These are phyloP conservation scores for Axea sp. DNA, from an alignment of 2,888 invertebrate species.

Conservation along the genomic window DNA sequence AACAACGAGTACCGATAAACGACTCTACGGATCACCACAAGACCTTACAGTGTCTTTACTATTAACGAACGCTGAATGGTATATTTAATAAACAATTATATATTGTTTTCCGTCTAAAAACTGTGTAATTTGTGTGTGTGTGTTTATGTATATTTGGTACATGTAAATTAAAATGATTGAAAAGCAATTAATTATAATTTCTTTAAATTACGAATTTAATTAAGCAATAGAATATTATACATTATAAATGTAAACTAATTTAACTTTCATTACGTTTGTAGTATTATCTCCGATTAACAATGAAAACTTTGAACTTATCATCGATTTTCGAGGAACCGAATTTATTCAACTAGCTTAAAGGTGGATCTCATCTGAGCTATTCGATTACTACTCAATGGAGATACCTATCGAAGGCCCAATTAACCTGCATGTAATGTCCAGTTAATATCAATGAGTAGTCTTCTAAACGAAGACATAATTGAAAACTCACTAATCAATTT, in stretches of 20 bases:
- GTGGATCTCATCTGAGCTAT: constrained; percentile 11
- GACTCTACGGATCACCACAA: constrained; percentile 7
- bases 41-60: constrained; percentile 9
- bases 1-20: constrained; percentile 42
- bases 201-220: too few species aligned
- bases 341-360: constrained; percentile 2
- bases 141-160: too few species aligned
- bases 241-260: constrained; percentile 9
- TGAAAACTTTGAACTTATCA: constrained; percentile 17
- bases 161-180: too few species aligned
- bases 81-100: too few species aligned
- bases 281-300: constrained; percentile 7
- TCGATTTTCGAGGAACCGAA: constrained; percentile 9
- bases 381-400: constrained; percentile 38
- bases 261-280: constrained; percentile 2
- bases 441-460: constrained; percentile 21
- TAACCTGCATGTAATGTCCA: constrained; percentile 28
- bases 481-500: constrained; percentile 10
- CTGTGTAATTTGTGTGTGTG: too few species aligned
- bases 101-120: too few species aligned
- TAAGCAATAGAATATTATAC: too few species aligned
- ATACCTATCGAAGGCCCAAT: constrained; percentile 28
- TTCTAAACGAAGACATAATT: constrained; percentile 8
- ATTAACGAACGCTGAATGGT: constrained; percentile 15
- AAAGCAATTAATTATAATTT: too few species aligned